These are phyloP conservation scores for Drosophila tani DNA, from an alignment of 1,140 invertebrate genomes.

Conservation along the genomic window DNA sequence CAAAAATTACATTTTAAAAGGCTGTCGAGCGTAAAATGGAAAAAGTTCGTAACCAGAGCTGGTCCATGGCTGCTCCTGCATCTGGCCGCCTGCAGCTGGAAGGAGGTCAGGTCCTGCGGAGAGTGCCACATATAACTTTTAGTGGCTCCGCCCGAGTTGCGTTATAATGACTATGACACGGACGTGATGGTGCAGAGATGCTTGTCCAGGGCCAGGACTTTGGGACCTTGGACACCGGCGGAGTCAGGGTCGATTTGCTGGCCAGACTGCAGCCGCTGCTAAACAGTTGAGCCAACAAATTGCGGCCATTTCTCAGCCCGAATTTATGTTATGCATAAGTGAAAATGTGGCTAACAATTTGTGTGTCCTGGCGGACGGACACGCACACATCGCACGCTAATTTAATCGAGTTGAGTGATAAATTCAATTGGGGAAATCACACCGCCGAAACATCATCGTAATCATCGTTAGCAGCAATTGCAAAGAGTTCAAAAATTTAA, in stretches of 20 bases:
- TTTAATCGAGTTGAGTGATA: constrained; percentile 49
- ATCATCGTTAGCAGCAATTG: constrained; percentile 26
- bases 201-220: constrained; percentile 11
- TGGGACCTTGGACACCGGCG: constrained; percentile 7
- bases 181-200: constrained; percentile 56
- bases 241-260: constrained; percentile 21
- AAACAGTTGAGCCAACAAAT: constrained; percentile 25
- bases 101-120: constrained; percentile 53
- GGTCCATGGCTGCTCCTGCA: constrained; percentile 13
- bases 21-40: constrained; percentile 77
- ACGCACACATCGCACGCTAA: constrained; percentile 20
- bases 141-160: constrained; percentile 44
- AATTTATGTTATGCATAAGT: constrained; percentile 40
- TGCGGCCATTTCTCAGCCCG: constrained; percentile 28
- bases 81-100: constrained; percentile 21
- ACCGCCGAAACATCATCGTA: constrained; percentile 7
- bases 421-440: constrained; percentile 41
- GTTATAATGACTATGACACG: constrained; percentile 66
- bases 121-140: constrained; percentile 58
- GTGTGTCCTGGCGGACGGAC: neutral
- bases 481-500: constrained; percentile 30
- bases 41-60: constrained; percentile 62
- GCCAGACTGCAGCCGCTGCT: constrained; percentile 11
- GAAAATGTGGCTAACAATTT: constrained; percentile 32
- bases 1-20: constrained; percentile 83